Percentiles rank a stretch among this genome's conserved stretches.
phyloP scores from a whole-genome alignment of 2,797 vertebrate genomes.

The Ceryle rudis region DNA sequence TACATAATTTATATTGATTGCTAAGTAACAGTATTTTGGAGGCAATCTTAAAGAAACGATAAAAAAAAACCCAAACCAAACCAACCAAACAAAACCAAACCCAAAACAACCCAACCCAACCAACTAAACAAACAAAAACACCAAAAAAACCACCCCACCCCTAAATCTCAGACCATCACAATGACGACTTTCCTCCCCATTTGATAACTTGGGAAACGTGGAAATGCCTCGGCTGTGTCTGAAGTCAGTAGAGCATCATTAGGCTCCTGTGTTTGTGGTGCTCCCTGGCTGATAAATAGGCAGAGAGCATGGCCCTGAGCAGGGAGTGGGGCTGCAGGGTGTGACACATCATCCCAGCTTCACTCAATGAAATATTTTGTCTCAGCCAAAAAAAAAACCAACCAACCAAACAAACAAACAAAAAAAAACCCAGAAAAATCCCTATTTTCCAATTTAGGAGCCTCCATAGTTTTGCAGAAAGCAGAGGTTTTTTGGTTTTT shows the following conservation, averaged over 20 bases:
- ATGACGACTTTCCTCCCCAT: neutral
- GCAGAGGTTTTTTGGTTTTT: neutral
- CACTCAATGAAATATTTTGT: neutral
- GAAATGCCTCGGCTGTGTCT: neutral
- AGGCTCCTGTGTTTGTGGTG: neutral
- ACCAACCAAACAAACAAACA: no score
- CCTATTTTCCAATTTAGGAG: neutral
- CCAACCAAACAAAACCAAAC: neutral
- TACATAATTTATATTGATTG: neutral
- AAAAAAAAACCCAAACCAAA: no score
- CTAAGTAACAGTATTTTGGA: neutral
- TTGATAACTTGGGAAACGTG: neutral
- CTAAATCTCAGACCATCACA: neutral
- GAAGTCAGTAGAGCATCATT: neutral
- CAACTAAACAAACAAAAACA: no score
- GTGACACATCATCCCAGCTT: neutral
- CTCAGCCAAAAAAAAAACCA: neutral
- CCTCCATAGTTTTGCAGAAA: neutral
- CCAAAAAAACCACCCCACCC: neutral
- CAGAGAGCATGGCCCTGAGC: fast-evolving
- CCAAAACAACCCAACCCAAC: no score
- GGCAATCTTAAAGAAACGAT: neutral
- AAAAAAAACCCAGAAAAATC: neutral
- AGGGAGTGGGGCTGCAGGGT: fast-evolving
- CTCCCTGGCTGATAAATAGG: neutral